These are phyloP conservation scores for Serinus canaria DNA, from an alignment of 2,113 vertebrate species.

Conservation along the genomic window DNA sequence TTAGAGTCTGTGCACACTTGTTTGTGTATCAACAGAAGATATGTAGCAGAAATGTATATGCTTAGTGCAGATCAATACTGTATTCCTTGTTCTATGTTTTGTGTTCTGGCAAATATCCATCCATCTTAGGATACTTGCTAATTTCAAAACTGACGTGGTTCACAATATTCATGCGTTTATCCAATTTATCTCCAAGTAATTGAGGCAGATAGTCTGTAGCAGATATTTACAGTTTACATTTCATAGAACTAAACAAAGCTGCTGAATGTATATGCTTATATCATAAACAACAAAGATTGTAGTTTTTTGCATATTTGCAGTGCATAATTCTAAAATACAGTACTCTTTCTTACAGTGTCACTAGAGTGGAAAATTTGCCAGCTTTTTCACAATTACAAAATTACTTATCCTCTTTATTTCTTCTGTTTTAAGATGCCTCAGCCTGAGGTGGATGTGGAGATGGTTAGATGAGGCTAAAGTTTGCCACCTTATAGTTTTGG, in stretches of 20 bases:
- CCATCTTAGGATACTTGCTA: background rate
- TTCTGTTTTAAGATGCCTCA: conserved; percentile 32
- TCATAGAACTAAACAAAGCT: conserved; percentile 49
- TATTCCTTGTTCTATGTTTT: background rate
- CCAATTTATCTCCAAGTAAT: background rate
- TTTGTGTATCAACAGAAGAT: background rate
- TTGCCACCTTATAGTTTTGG: background rate
- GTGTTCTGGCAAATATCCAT: background rate
- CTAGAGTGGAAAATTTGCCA: conserved; percentile 43
- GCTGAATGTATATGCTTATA: background rate
- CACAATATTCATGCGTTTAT: background rate
- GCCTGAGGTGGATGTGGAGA: background rate
- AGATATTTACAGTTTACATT: conserved; percentile 30
- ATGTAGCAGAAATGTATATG: background rate
- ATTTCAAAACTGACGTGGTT: background rate
- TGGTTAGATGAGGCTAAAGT: conserved; percentile 15
- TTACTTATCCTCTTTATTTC: background rate
- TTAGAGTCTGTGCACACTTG: background rate
- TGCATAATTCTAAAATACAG: conserved; percentile 42
- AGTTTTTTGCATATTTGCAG: conserved; percentile 14
- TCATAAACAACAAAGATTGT: conserved; percentile 24
- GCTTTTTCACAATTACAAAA: conserved; percentile 1
- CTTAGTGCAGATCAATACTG: background rate
- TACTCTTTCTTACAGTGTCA: conserved; percentile 17
- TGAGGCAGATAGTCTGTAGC: background rate